Evolutionary conservation across 2,888 invertebrate species (phyloP).

Genomic region (Campaea margaritaria): DNA sequence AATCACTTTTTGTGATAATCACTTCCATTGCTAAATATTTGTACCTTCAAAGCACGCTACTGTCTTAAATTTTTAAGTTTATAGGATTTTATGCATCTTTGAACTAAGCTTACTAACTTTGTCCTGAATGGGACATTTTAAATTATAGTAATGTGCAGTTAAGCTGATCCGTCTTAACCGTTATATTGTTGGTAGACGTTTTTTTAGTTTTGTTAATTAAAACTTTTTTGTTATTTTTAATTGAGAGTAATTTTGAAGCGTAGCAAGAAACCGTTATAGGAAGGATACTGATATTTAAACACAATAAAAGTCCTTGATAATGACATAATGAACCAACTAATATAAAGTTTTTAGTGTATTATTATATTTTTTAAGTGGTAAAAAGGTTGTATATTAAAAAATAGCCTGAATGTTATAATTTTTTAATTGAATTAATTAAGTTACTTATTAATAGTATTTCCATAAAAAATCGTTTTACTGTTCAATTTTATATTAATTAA

Average conservation of each 20-base stretch:
- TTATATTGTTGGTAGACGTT: slow-evolving; percentile 10
- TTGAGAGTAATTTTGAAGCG: slow-evolving; percentile 4
- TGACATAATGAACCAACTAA: background rate
- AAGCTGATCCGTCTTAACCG: slow-evolving; percentile 2
- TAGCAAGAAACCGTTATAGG: slow-evolving; percentile 6
- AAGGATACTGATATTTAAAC: background rate
- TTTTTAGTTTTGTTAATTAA: background rate
- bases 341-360: background rate
- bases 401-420: too few relatives aligned
- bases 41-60: slow-evolving; percentile 36
- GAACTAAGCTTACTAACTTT: slow-evolving; percentile 12
- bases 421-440: too few relatives aligned
- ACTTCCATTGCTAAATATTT: slow-evolving; percentile 29
- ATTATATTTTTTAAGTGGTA: background rate
- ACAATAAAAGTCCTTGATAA: background rate
- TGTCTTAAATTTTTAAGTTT: slow-evolving; percentile 27
- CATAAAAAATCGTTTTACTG: too few relatives aligned
- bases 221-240: slow-evolving; percentile 13
- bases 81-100: slow-evolving; percentile 30
- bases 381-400: background rate
- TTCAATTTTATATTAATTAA: too few relatives aligned
- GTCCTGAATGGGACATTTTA: slow-evolving; percentile 3
- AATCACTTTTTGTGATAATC: slow-evolving; percentile 26
- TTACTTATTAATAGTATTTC: too few relatives aligned
- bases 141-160: slow-evolving; percentile 16